Evolutionary conservation across 2,113 vertebrate genomes (phyloP), one percentile per base, ranked within the genome.

Genomic region (Patagioenas fasciata): DNA sequence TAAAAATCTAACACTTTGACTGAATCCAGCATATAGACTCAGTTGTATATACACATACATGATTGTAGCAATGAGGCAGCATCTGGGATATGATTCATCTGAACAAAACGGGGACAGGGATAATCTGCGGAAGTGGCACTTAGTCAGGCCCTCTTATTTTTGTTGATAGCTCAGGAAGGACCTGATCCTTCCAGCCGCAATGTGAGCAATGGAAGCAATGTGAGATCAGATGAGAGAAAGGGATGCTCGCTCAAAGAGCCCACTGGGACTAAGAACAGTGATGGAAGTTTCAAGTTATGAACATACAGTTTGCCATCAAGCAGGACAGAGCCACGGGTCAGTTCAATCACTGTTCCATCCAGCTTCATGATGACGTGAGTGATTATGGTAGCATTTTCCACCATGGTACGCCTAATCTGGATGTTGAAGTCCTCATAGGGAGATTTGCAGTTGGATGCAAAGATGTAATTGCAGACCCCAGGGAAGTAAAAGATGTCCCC

Each of bases 341-440:
- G 92, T 96, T 99, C 97, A 10, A 99, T 91, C 10, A 97, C 97
- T 3, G 85, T 11, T 57, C 99, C 98, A 1, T 98, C 97, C 50
- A 99, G 97, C 94, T 98, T 98, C 98, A 99, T 97, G 69, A 80
- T 70, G 72, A 99, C 85, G 1, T 62, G 94, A 80, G 82, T 96
- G 83, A 98, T 98, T 29, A 82, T 0, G 4, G 98, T 95, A 83
- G 91, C 18, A 3, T 95, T 96, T 40, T 93, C 21, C 58, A 70
- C 70, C 5, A 40, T 64, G 34, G 93, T 42, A 7, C 98, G 97
- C 61, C 98, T 98, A 17, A 99, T 94, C 97, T 99, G 99, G 80
- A 99, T 89, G 92, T 99, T 99, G 96, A 99, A 99, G 50, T 99
- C 98, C 85, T 98, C 98, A 4, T 98, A 98, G 83, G 81, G 53